Base-by-base conservation (phyloP, 2,888 invertebrate genomes). In the Thereva unica region DNA sequence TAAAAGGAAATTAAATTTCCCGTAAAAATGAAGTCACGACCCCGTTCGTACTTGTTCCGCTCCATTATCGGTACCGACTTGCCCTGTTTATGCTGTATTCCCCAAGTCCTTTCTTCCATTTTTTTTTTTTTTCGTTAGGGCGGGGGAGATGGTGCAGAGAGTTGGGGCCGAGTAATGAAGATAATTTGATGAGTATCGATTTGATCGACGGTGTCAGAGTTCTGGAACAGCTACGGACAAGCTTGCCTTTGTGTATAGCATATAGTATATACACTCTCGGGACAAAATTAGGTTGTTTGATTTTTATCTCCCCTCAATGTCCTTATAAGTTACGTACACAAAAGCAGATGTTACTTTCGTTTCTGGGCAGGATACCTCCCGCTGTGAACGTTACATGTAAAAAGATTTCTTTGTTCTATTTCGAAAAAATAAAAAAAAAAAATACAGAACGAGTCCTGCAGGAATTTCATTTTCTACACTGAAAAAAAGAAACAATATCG, bases 151-250 rank as follows among this genome's bases (percentile, higher is more conserved):
- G 23, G 23, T 23, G 23, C 23, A 23, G 23, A 23, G 23, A 23
- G 23, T 23, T 23, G 23, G 23, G 23, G 59, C 35, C 42, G 42
- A 54, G 67, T 69, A 69, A 69, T 69, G 69, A 69, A 56, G 64
- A 69, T 69, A 69, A 69, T 69, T 69, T 67, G 69, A 69, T 69
- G 69, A 67, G 67, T 69, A 69, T 69, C 69, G 69, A 69, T 69
- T 69, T 67, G 67, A 69, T 69, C 59, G 67, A 59, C 53, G 34
- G 52, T 61, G 61, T 50, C 61, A 61, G 61, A 50, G 50, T 6
- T 40, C 61, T 61, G 61, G 61, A 50, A 50, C 50, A 50, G 50
- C 61, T 61, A 49, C 50, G 50, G 64, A 64, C 52, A 53, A 23
- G 23, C 23, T 23, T 23, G 23, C 23, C 23, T 23, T 23, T 23